Evolutionary conservation across 2,888 invertebrate species (phyloP).

Genomic region (Antheraea yamamai): DNA sequence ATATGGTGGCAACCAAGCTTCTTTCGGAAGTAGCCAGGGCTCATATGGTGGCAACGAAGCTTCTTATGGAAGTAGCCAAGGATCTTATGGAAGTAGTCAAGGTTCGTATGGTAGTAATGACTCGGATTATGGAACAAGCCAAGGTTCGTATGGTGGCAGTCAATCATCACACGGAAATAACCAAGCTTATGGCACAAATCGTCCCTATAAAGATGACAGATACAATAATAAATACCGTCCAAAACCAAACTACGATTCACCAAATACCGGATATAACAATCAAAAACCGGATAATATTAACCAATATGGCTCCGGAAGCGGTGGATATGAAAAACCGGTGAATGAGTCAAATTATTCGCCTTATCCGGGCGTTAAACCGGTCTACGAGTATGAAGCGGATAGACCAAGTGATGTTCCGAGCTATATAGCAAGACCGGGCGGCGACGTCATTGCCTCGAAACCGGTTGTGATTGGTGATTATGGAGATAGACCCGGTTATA

Average conservation of each 20-base stretch:
- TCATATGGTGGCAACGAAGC: slow-evolving; percentile 25
- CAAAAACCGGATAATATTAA: slow-evolving; percentile 16
- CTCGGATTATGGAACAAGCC: slow-evolving; percentile 26
- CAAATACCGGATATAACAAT: slow-evolving; percentile 19
- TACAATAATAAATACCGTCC: slow-evolving; percentile 23
- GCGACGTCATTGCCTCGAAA: slow-evolving; percentile 63
- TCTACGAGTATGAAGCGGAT: slow-evolving; percentile 66
- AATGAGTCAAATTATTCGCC: slow-evolving; percentile 13
- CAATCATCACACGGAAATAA: slow-evolving; percentile 22
- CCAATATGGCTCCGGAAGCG: slow-evolving; percentile 16
- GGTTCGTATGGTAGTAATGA: slow-evolving; percentile 27
- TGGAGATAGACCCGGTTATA: slow-evolving; percentile 44
- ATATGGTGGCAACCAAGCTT: slow-evolving; percentile 26
- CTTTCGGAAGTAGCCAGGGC: slow-evolving; percentile 28
- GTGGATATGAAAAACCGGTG: slow-evolving; percentile 16
- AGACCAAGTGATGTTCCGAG: slow-evolving; percentile 58
- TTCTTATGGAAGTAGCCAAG: slow-evolving; percentile 24
- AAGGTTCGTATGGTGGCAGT: slow-evolving; percentile 24
- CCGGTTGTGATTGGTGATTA: slow-evolving; percentile 65
- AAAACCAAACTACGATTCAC: slow-evolving; percentile 24
- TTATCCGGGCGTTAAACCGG: slow-evolving; percentile 58
- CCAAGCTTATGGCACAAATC: slow-evolving; percentile 18
- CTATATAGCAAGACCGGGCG: slow-evolving; percentile 59
- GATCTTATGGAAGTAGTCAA: slow-evolving; percentile 26
- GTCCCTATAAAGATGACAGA: slow-evolving; percentile 23